Evolutionary conservation across 2,797 vertebrate species (phyloP).

Genomic region (Erithacus rubecula): DNA sequence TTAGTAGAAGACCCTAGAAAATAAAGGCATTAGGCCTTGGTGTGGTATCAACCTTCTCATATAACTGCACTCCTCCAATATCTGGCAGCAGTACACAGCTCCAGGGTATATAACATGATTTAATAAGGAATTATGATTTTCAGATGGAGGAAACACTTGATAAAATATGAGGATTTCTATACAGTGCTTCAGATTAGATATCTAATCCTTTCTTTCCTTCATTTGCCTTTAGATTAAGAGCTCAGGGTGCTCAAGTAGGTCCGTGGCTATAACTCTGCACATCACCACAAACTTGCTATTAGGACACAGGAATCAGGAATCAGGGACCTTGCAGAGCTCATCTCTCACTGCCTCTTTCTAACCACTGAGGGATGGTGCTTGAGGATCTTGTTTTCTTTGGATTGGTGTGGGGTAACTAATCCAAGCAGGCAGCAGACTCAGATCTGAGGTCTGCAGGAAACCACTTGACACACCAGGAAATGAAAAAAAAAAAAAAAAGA

Average conservation of each 20-base stretch:
- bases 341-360: background rate
- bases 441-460: constrained; percentile 25
- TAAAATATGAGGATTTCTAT: background rate
- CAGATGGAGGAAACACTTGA: background rate
- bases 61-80: background rate
- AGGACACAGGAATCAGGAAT: accelerated
- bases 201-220: background rate
- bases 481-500: background rate
- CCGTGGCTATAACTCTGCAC: background rate
- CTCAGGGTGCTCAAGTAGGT: background rate
- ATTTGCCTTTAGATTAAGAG: background rate
- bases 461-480: background rate
- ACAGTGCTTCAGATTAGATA: background rate
- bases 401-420: background rate
- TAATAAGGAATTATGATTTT: background rate
- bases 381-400: background rate
- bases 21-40: background rate
- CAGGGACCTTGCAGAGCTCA: background rate
- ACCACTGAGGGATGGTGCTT: background rate
- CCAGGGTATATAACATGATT: background rate
- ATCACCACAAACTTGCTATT: background rate
- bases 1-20: background rate
- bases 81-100: background rate
- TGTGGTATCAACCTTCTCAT: background rate
- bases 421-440: background rate